Conservation (phyloP, 2,888 invertebrate species). For the Byasa hedistus region DNA sequence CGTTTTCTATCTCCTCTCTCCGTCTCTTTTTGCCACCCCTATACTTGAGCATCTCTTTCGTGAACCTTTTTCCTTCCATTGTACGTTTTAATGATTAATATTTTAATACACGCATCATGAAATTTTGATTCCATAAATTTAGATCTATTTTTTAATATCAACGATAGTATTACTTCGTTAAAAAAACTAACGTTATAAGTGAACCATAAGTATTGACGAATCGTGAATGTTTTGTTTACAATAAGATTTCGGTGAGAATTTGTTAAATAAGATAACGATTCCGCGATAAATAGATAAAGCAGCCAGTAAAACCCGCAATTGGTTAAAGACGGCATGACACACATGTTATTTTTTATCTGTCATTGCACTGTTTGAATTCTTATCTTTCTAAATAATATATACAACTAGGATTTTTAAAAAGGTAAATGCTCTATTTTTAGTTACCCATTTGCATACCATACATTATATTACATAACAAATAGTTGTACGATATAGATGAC, state of each 20-base stretch:
- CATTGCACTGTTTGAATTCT: constrained; percentile 52
- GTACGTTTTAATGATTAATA: constrained; percentile 16
- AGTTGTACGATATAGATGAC: no score
- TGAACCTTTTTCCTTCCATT: constrained; percentile 12
- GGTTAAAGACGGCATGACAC: constrained; percentile 29
- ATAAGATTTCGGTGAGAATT: constrained; percentile 24
- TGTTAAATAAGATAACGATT: constrained; percentile 25
- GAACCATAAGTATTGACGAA: no score
- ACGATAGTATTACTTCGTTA: no score
- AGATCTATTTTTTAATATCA: no score
- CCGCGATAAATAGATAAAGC: constrained; percentile 20
- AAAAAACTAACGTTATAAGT: no score
- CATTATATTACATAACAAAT: no score
- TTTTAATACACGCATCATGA: constrained; percentile 2
- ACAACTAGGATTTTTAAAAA: no score
- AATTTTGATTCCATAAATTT: not conserved
- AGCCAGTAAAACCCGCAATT: constrained; percentile 23
- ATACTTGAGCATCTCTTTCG: constrained; percentile 51
- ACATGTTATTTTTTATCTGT: constrained; percentile 55
- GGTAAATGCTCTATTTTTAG: no score
- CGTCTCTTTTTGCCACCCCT: constrained; percentile 68
- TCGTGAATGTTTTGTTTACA: constrained; percentile 22
- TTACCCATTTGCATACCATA: no score
- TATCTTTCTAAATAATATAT: no score
- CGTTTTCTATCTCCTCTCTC: constrained; percentile 59